Evolutionary conservation across 2,888 invertebrate genomes (phyloP).

Genomic region (Amphipoea oculea): DNA sequence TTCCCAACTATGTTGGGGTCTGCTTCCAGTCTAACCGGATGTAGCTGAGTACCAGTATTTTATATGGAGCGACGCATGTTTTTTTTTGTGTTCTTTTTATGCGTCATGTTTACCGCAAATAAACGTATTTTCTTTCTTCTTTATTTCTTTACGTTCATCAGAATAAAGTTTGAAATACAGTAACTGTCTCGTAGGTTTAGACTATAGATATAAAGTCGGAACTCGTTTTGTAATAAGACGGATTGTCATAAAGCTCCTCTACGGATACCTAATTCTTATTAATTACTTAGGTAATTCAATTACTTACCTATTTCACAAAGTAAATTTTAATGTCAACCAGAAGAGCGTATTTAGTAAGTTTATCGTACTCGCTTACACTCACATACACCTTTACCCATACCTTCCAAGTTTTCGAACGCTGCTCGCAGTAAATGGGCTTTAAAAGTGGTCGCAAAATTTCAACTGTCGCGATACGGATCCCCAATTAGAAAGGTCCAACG

Average conservation of each 20-base stretch:
- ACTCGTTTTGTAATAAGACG: not conserved
- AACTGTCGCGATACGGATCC: constrained; percentile 73
- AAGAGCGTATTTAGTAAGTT: not conserved
- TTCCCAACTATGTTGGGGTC: no score
- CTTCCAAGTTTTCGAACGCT: constrained; percentile 58
- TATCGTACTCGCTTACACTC: constrained; percentile 18
- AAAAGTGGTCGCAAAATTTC: constrained; percentile 75
- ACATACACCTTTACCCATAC: constrained; percentile 28
- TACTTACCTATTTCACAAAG: not conserved
- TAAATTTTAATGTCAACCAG: not conserved
- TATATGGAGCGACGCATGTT: no score
- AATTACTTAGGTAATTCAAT: no score
- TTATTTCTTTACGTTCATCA: no score
- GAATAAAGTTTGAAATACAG: no score
- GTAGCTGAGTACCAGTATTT: no score
- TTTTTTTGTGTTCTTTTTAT: no score
- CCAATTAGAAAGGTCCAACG: constrained; percentile 72
- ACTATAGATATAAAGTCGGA: not conserved
- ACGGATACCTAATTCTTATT: no score
- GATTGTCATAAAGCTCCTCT: not conserved
- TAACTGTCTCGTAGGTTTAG: no score
- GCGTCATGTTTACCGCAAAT: no score
- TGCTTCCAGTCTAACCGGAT: no score
- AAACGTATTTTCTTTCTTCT: no score
- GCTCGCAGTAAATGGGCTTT: constrained; percentile 64